Evolutionary conservation across 2,113 vertebrate species (phyloP).

Genomic region (Trematomus loennbergii): DNA sequence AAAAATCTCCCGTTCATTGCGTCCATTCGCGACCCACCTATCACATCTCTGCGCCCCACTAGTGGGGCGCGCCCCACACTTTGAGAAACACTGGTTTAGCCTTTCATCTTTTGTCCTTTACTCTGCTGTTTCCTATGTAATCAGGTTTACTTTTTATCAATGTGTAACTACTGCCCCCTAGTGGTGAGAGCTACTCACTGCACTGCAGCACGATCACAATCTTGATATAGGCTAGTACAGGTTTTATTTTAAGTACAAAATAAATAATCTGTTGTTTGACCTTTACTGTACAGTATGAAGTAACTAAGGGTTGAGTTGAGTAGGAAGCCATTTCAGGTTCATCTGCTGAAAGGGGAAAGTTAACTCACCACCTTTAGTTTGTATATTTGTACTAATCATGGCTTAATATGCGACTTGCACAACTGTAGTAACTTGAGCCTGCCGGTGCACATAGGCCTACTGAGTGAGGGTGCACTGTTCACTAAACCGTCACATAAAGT

Average conservation of each 20-base stretch:
- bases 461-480: too few relatives aligned
- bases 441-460: too few relatives aligned
- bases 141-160: not conserved
- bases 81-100: too few relatives aligned
- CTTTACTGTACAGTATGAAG: not conserved
- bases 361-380: not conserved
- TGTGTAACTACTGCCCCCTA: conserved; percentile 69
- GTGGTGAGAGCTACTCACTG: conserved; percentile 28
- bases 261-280: not conserved
- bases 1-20: too few relatives aligned
- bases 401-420: too few relatives aligned
- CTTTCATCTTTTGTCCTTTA: conserved; percentile 49
- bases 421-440: too few relatives aligned
- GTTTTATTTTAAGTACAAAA: not conserved
- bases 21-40: too few relatives aligned
- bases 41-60: too few relatives aligned
- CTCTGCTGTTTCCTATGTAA: not conserved
- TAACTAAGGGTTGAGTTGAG: not conserved
- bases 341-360: not conserved
- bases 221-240: not conserved
- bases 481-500: too few relatives aligned
- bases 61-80: too few relatives aligned
- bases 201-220: conserved; percentile 4
- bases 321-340: not conserved
- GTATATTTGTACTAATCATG: too few relatives aligned